Evolutionary conservation across 2,113 vertebrate species (phyloP), one percentile per base, ranked within the genome.

Genomic region (Australoheros scitulus): DNA sequence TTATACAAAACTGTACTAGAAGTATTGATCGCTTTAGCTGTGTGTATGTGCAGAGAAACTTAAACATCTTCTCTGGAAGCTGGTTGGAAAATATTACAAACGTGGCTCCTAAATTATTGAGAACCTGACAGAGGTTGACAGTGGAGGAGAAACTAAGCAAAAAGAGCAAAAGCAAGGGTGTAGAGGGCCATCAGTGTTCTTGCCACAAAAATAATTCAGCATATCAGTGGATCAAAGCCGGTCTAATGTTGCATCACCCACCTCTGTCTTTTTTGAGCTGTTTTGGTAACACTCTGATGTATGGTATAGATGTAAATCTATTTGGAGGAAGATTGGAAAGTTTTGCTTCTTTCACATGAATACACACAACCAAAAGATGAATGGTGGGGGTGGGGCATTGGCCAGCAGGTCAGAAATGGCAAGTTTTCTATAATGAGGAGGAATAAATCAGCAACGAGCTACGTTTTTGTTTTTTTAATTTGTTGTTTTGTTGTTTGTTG

Each of bases 31-130:
- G 58, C 43, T 89, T 82, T n/a, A 34, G 68, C 50, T 70, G 47
- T 32, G 5, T 47, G 34, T 22, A 56, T 76, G 64, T 77, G 60
- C 58, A 50, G 32, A 75, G 52, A 77, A 79, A 85, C 59, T 24
- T 68, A 76, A 61, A 76, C 11, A 47, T 74, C 38, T 4, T 55
- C 55, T 70, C 34, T 74, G 70, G 38, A 61, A 61, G 55, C 63
- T 55, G 50, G 68, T 75, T 65, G 60, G 56, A 58, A 80, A 87
- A 18, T 64, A 80, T 82, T 77, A 75, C 77, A 90, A 70, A 86
- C 58, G 57, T 26, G 43, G 70, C 65, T 61, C 24, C 26, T 92
- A 84, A 93, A 92, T 91, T 76, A 91, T 87, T 91, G 72, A 91
- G 56, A 55, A 77, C 52, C 38, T 2, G 52, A 60, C 72, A 79